Percentiles rank a stretch among this genome's conserved stretches.
These are phyloP conservation scores for Vidua chalybeata DNA, from an alignment of 2,113 vertebrate species.

Conservation along the genomic window DNA sequence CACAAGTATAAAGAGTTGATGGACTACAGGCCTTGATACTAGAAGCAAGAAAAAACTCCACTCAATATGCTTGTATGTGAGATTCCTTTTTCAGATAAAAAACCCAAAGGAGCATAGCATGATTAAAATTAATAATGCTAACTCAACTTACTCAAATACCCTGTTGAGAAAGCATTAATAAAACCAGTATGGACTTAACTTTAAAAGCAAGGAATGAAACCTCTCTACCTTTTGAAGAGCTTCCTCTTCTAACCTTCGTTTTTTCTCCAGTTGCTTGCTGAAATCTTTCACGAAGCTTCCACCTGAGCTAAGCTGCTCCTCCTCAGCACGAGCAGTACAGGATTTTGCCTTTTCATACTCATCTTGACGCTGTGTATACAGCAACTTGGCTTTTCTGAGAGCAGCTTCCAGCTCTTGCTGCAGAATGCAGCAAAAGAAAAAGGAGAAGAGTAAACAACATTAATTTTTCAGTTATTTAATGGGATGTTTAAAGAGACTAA, in stretches of 20 bases:
- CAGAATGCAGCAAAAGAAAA: neutral
- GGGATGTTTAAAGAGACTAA: neutral
- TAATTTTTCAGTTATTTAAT: neutral
- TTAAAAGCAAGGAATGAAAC: neutral
- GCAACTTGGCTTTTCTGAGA: conserved; percentile 87
- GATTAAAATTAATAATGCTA: neutral
- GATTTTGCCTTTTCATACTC: conserved; percentile 94
- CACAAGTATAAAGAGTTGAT: neutral
- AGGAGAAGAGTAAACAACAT: neutral
- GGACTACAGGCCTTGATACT: neutral
- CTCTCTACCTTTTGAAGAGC: conserved; percentile 88
- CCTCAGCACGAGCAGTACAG: conserved; percentile 87
- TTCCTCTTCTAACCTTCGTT: conserved; percentile 89
- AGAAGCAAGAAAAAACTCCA: neutral
- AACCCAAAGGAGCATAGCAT: neutral
- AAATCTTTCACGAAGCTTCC: conserved; percentile 74
- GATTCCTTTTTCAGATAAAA: neutral
- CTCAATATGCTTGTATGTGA: neutral
- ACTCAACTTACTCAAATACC: neutral
- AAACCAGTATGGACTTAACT: neutral
- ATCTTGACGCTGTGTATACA: conserved; percentile 89
- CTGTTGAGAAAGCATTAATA: neutral
- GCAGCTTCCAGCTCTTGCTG: conserved; percentile 92
- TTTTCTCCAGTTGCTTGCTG: conserved; percentile 90
- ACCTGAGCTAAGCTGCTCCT: conserved; percentile 80